Evolutionary conservation across 1,140 invertebrate genomes (phyloP), one percentile per base, ranked within the genome.

Genomic region (Leptestheria dahalacensis): DNA sequence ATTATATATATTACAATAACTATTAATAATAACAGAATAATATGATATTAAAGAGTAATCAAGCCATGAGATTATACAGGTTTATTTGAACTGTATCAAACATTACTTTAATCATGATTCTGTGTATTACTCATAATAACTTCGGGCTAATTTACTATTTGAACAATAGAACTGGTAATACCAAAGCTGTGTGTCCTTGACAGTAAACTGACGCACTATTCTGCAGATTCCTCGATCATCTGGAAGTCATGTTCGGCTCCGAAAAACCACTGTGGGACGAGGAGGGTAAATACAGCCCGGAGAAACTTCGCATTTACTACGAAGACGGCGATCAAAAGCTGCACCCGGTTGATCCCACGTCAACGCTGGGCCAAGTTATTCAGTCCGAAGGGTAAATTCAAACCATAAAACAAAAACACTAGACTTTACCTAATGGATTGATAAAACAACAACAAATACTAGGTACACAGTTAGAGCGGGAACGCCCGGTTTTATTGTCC

Each of bases 301-400:
- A 78, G 4, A 81, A 73, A 50, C 68, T 94, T 33, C 79, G 82
- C 72, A 74, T 93, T 18, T 93, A 88, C 70, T 92, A 82, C 72
- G 87, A 91, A 73, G 81, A 86, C 64, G 72, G 72, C 62, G 74
- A 82, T 58, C 73, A 71, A 58, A 77, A 76, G 64, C 71, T 88
- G 2, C 77, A 83, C 67, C 73, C 78, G 65, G 74, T 89, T 15
- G 70, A 82, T 62, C 67, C 75, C 0, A 71, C 71, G 11, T 74
- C 75, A 59, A 80, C 79, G 1, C 73, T 92, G 3, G 68, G 33
- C 33, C 33, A 74, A 10, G 72, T 84, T 63, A 77, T 85, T 60
- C 71, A 91, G 48, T 71, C 73, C 59, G 69, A 79, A 57, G 18
- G 49, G 18, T 51, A 18, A 51, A 23, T 51, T 20, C 18, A n/a